phyloP scores from a whole-genome alignment of 2,888 invertebrate species.

The Caenorhabditis angaria region DNA sequence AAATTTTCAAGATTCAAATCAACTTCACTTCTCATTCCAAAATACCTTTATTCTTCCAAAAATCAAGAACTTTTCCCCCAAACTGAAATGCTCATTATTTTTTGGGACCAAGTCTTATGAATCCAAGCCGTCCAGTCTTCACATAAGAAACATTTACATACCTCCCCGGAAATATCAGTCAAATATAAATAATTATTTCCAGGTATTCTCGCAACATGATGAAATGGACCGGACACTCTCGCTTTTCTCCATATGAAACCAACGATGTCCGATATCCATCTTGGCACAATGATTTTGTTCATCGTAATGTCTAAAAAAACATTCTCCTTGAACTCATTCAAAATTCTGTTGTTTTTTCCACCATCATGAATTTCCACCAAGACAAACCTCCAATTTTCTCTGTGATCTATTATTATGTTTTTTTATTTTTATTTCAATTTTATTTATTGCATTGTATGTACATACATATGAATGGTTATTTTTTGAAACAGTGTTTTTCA shows the following conservation, averaged over 20 bases:
- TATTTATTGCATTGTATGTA: neutral
- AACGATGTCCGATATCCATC: conserved; percentile 47
- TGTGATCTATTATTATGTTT: neutral
- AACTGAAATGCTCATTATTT: too few relatives aligned
- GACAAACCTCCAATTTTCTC: neutral
- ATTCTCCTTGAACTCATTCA: too few relatives aligned
- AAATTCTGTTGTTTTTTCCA: neutral
- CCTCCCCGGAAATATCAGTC: neutral
- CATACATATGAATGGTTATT: conserved; percentile 2
- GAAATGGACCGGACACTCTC: conserved; percentile 56
- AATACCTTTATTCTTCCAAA: too few relatives aligned
- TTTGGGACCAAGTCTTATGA: too few relatives aligned
- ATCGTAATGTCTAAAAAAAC: conserved; percentile 25
- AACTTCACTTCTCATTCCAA: too few relatives aligned
- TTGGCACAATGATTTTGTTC: conserved; percentile 47
- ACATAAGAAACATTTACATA: neutral
- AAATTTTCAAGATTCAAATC: too few relatives aligned
- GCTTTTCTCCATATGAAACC: conserved; percentile 52
- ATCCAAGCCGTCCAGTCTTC: too few relatives aligned
- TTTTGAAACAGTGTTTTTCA: neutral
- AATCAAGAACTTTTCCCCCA: too few relatives aligned
- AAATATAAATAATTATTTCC: conserved; percentile 8
- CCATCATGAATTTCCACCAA: neutral
- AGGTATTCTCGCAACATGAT: conserved; percentile 62
- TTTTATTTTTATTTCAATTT: neutral